These are phyloP conservation scores for Arrhopalites spinosus DNA, from an alignment of 2,888 invertebrate species.

Conservation along the genomic window DNA sequence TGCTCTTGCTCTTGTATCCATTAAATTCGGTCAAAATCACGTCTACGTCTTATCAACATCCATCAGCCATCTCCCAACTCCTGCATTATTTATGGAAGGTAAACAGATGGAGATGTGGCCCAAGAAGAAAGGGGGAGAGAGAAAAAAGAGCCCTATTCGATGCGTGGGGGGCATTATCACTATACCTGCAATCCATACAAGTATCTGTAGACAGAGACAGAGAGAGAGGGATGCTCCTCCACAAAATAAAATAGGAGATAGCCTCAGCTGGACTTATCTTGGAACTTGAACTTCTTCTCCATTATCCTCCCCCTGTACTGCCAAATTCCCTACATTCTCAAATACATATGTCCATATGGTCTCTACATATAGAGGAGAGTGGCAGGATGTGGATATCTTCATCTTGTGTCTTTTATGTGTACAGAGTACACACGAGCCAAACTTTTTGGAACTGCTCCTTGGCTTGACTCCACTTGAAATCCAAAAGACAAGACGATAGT, in stretches of 20 bases:
- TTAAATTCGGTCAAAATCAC: conserved; percentile 13
- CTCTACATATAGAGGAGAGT: neutral
- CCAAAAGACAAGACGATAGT: no score
- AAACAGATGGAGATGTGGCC: neutral
- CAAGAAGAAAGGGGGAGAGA: no score
- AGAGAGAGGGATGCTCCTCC: neutral
- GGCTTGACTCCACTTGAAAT: no score
- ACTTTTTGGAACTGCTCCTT: no score
- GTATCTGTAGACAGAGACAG: no score
- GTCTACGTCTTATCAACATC: conserved; percentile 18
- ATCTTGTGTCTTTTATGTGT: no score
- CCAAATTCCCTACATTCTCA: neutral
- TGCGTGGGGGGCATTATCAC: no score
- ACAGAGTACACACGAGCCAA: no score
- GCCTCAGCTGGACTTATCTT: neutral
- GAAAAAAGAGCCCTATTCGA: no score
- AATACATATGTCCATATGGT: neutral
- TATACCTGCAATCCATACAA: no score
- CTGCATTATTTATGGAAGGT: conserved; percentile 11
- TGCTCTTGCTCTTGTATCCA: neutral
- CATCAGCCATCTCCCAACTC: neutral
- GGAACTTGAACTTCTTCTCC: neutral
- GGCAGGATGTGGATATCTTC: no score
- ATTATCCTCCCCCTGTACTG: neutral
- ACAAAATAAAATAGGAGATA: neutral